Evolutionary conservation across 1,140 invertebrate species (phyloP).

Genomic region (Littorina saxatilis): DNA sequence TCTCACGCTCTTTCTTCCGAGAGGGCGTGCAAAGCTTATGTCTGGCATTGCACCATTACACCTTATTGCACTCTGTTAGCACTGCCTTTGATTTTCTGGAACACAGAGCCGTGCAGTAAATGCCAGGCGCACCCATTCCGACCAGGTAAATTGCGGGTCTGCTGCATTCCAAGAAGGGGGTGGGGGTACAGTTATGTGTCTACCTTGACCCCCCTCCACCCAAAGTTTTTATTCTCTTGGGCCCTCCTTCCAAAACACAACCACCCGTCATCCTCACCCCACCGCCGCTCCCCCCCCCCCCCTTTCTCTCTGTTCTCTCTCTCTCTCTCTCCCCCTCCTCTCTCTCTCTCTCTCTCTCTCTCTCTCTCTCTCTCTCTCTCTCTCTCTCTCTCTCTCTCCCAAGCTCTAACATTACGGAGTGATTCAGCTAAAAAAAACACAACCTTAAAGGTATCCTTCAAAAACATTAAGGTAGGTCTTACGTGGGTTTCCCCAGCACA

Average conservation of each 20-base stretch:
- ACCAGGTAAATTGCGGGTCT: too few relatives aligned
- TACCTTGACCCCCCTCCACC: background rate
- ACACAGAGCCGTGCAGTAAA: too few relatives aligned
- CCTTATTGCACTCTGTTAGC: too few relatives aligned
- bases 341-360: background rate
- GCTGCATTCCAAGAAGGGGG: too few relatives aligned
- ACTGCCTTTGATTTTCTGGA: too few relatives aligned
- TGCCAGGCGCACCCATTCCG: too few relatives aligned
- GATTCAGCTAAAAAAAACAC: background rate
- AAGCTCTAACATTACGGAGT: background rate
- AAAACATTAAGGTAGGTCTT: background rate
- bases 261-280: background rate
- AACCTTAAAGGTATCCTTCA: background rate
- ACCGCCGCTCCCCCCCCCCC: background rate
- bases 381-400: background rate
- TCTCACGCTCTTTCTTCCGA: too few relatives aligned
- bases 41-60: too few relatives aligned
- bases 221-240: background rate
- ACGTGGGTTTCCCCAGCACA: background rate
- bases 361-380: background rate
- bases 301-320: background rate
- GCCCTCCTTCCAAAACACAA: background rate
- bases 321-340: background rate
- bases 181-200: background rate
- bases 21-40: too few relatives aligned